Base-by-base conservation (phyloP, 2,888 invertebrate species). In the Sminthurinus aureus region DNA sequence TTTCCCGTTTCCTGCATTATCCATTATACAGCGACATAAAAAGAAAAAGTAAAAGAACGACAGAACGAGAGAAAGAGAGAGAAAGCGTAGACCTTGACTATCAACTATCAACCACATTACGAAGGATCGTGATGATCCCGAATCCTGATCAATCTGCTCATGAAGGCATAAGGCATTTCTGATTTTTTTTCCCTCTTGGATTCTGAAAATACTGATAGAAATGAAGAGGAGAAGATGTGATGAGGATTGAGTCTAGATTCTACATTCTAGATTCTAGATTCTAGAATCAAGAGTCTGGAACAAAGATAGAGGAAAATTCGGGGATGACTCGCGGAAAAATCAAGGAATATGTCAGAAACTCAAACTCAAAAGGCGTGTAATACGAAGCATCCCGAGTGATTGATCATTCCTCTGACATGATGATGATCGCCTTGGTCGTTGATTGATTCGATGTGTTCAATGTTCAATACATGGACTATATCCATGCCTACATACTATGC, bases 351-450 rank as follows among this genome's bases (percentile, higher is more conserved):
- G 82, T 82, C 77, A 82, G 69, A 24, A 82, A 78, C 82, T 82
- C 82, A 24, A 82, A 78, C 82, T 82, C 82, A 82, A 82, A 82
- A 82, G 78, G 82, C 82, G 82, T 82, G 82, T 78, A 82, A 82
- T 82, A 78, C 18, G 69, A 66, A 67, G 77, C 66, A 67, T n/a
- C 52, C 50, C 0, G 22, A 71, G 82, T 82, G 82, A 82, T 82
- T 82, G 82, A 82, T 82, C 73, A 78, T 82, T 78, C 79, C 22
- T 69, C 38, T 69, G 79, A 79, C 79, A 79, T 79, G 75, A 82
- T 82, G 75, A 82, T 82, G 66, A 82, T 82, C 82, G 64, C 26
- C 66, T 66, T 74, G 67, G 26, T 79, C 50, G 20, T 76, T 82
- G 82, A 82, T 76, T 82, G 82, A 82, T 82, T 82, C 82, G 74